A percentile compares a stretch with the other conserved stretches of the same genome.
Conservation (phyloP, 2,888 invertebrate species). For the Lasioglossum oenotherae region DNA sequence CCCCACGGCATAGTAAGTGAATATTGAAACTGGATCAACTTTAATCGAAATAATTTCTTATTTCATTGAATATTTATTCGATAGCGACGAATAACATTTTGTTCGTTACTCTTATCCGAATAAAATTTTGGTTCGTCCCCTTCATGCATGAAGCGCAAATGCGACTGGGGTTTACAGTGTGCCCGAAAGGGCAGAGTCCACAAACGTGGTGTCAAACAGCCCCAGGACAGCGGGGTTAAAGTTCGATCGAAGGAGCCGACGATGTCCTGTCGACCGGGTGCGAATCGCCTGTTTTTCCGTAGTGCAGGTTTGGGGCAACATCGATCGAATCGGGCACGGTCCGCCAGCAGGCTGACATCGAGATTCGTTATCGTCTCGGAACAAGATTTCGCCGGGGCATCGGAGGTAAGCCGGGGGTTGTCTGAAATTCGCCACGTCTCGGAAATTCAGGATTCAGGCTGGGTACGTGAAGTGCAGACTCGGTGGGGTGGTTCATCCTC, state of each 20-base stretch:
- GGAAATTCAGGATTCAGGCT: slow-evolving; percentile 65
- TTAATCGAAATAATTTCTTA: too few species aligned
- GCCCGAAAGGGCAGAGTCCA: not conserved
- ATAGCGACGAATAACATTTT: too few species aligned
- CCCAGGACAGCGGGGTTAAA: not conserved
- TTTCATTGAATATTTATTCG: too few species aligned
- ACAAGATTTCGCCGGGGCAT: slow-evolving; percentile 40
- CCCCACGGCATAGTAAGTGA: too few species aligned
- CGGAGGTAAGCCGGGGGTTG: slow-evolving; percentile 40
- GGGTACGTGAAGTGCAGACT: slow-evolving; percentile 50
- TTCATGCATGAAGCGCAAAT: not conserved
- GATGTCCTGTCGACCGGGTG: not conserved
- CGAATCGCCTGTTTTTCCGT: slow-evolving; percentile 37
- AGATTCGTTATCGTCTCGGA: slow-evolving; percentile 65
- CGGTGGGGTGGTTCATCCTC: slow-evolving; percentile 14
- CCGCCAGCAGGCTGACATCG: slow-evolving; percentile 46
- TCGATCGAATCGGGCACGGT: slow-evolving; percentile 42
- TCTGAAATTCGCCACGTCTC: slow-evolving; percentile 56
- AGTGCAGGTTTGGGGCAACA: slow-evolving; percentile 3
- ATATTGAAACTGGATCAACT: too few species aligned
- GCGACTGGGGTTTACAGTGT: not conserved
- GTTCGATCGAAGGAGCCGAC: slow-evolving; percentile 2
- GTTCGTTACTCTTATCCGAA: not conserved
- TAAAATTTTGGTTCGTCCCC: not conserved
- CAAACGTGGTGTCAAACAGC: not conserved